Base-by-base conservation (phyloP, 2,113 vertebrate genomes). In the Gnathonemus longibarbis region DNA sequence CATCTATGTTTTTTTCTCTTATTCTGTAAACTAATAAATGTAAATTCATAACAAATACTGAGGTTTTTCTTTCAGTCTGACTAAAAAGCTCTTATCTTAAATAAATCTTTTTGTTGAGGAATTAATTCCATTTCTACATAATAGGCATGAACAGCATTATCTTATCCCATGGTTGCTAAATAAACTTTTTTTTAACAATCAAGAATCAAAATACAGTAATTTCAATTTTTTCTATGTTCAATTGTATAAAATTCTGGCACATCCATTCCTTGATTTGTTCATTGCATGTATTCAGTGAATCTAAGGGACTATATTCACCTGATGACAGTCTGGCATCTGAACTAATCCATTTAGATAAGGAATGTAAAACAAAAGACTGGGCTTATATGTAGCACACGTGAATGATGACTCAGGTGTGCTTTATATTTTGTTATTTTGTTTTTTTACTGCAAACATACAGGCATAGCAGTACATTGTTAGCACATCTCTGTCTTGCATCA, bases 1-100 rank as follows among this genome's bases (percentile, higher is more conserved):
- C 84, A 31, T 49, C 9, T 15, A 27, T 86, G 42, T 49, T 13
- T 27, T 49, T 86, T 49, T 86, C n/a, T 86, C n/a, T 86, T 49
- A 86, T 86, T 49, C 48, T 50, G 84, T 13, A 86, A 50, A 31
- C 84, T 86, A 86, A 86, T 86, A 86, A 86, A 86, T 85, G 84
- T 49, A 48, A 27, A 86, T 86, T 86, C 42, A 80, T 80, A 86
- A 86, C 84, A n/a, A 86, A 48, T 1, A 48, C 45, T 27, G 45
- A 13, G 4, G 45, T 31, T n/a, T 27, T 27, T 84, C 45, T 46
- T 85, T 85, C 24, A 48, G 19, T n/a, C 24, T 85, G 19, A n/a
- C 19, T 85, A 42, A 85, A 84, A 85, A n/a, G 15, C 35, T 80
- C 15, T 27, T 27, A 27, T 66, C 58, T 53, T 74, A 35, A 74